phyloP scores from a whole-genome alignment of 2,888 invertebrate genomes.

The Drosophila greeni region DNA sequence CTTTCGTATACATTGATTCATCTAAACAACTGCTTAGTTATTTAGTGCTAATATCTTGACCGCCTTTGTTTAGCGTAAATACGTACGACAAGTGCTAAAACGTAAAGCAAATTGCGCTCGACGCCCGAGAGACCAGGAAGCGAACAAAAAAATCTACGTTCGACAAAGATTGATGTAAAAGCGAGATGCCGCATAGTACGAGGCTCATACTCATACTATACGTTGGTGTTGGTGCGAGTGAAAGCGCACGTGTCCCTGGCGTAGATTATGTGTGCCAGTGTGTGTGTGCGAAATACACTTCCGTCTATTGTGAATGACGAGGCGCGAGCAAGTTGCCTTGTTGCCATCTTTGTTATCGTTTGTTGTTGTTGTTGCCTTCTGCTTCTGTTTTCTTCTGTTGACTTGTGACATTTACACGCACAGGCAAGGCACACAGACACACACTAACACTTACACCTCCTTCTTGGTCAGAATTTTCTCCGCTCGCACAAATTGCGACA shows the following conservation, averaged over 20 bases:
- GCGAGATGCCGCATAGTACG: conserved; percentile 53
- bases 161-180: conserved; percentile 72
- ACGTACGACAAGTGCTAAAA: conserved; percentile 39
- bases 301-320: conserved; percentile 70
- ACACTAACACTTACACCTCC: conserved; percentile 36
- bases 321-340: conserved; percentile 39
- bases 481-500: conserved; percentile 46
- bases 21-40: not conserved
- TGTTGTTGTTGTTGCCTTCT: conserved; percentile 45
- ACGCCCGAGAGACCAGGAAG: conserved; percentile 61
- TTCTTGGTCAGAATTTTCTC: conserved; percentile 40
- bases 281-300: conserved; percentile 58
- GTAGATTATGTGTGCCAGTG: conserved; percentile 24
- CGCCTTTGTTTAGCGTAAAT: conserved; percentile 26
- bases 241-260: conserved; percentile 68
- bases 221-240: conserved; percentile 47
- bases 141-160: conserved; percentile 52
- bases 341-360: conserved; percentile 61
- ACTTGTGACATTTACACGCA: conserved; percentile 67
- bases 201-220: conserved; percentile 11
- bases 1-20: not conserved
- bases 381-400: conserved; percentile 38
- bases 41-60: conserved; percentile 25
- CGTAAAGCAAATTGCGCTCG: conserved; percentile 44
- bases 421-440: conserved; percentile 10